These are phyloP conservation scores for Lytechinus variegatus DNA, from an alignment of 35 echinoderm and acorn worm genomes.

Conservation along the genomic window DNA sequence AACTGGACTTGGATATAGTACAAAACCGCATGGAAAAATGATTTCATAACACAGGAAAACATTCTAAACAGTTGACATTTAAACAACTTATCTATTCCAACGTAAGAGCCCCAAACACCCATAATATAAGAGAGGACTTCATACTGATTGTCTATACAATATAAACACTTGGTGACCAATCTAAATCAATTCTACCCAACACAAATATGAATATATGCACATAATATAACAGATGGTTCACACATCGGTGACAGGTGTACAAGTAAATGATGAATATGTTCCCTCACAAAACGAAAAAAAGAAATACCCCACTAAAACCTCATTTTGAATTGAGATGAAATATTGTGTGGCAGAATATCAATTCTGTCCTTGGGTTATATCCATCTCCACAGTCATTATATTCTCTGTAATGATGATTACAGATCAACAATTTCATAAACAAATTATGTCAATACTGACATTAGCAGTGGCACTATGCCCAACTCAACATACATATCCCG, in stretches of 20 bases:
- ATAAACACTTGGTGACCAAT: neutral
- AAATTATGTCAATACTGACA: neutral
- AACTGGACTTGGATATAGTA: neutral
- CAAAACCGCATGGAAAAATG: neutral
- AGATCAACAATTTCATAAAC: neutral
- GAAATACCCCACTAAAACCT: neutral
- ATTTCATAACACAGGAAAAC: neutral
- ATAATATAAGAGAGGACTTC: neutral
- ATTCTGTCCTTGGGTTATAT: neutral
- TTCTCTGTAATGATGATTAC: neutral
- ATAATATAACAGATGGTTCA: neutral
- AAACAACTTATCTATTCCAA: neutral
- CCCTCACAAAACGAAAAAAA: neutral
- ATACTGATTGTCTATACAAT: neutral
- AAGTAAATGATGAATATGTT: neutral
- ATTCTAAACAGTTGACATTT: neutral
- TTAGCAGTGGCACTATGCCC: neutral
- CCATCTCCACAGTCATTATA: neutral
- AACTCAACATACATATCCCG: neutral
- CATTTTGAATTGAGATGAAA: neutral
- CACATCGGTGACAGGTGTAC: neutral
- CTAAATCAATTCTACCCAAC: neutral
- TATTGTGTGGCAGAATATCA: neutral
- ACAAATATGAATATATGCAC: neutral
- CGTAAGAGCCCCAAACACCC: neutral